Evolutionary conservation across 2,888 invertebrate species (phyloP).

Genomic region (Cantharis rufa): DNA sequence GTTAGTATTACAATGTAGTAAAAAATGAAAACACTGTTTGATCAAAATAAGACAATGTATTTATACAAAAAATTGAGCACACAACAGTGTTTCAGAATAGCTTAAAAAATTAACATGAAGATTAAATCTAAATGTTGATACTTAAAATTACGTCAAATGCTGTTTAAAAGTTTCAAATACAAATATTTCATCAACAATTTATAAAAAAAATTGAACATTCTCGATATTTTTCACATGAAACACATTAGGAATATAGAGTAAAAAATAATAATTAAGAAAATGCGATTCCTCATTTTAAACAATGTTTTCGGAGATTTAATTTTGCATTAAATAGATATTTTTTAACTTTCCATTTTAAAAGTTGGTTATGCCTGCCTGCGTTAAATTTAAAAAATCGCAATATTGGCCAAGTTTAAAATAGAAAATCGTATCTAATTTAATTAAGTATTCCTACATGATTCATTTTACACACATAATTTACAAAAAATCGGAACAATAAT

Average conservation of each 20-base stretch:
- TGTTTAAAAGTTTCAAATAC: slow-evolving; percentile 5
- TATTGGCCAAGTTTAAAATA: neutral
- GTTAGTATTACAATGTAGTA: too few species aligned
- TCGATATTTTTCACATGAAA: neutral
- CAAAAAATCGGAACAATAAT: neutral
- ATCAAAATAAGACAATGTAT: neutral
- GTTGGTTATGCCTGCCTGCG: neutral
- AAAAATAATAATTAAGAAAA: neutral
- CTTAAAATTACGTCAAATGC: slow-evolving; percentile 16
- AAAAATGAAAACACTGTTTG: too few species aligned
- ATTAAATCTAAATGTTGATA: slow-evolving; percentile 5
- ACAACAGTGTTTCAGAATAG: slow-evolving; percentile 5
- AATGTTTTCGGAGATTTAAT: neutral
- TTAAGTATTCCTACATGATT: neutral
- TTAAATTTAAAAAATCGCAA: neutral
- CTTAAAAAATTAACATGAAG: slow-evolving; percentile 8
- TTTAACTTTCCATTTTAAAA: neutral
- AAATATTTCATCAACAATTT: slow-evolving; percentile 4
- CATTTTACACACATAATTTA: neutral
- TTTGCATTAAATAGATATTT: neutral
- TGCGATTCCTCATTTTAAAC: slow-evolving; percentile 2
- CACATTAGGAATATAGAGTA: neutral
- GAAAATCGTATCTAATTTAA: neutral
- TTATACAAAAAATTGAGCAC: slow-evolving; percentile 12
- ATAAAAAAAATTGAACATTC: neutral